Evolutionary conservation across 1,140 invertebrate species (phyloP), one percentile per base, ranked within the genome.

Genomic region (Antheraea pernyi): DNA sequence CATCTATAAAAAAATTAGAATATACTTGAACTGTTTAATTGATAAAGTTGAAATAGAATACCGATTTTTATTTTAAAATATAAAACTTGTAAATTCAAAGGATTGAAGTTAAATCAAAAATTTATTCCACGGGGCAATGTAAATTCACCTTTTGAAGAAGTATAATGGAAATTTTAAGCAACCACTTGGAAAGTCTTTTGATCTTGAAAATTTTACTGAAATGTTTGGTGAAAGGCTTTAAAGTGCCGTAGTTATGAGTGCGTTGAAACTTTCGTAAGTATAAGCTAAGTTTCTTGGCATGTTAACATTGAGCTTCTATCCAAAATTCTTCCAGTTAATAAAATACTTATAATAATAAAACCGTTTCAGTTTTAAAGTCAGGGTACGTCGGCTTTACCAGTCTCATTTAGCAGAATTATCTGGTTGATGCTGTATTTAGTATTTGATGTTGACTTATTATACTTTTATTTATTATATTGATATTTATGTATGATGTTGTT

Each of bases 111-210:
- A 68, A 71, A 77, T 72, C 70, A 77, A 53, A 76, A 76, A 74
- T 79, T n/a, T 76, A 75, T 73, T 75, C 71, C 60, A 77, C 73
- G 67, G 73, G 80, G 75, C 76, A 80, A 83, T 78, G 79, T 81
- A 81, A 83, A 87, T 87, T 81, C 79, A 80, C 74, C 77, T 81
- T 78, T 82, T 79, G 79, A 84, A 81, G 77, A 77, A 81, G 79
- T 84, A 81, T 87, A 86, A 86, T 88, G 82, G 83, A 84, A 89
- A 89, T 82, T 89, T 89, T 81, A 74, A 79, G 77, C 79, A 88
- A 87, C 85, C 84, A 79, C 83, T 88, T 78, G 84, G 80, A 87
- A 87, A 84, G 70, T 74, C 85, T 84, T 89, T 89, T 89, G 84
- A 89, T 89, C 86, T 86, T 81, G 76, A 79, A 81, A 86, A 83